Evolutionary conservation across 2,888 invertebrate species (phyloP).

Genomic region (Caenorhabditis imperialis): DNA sequence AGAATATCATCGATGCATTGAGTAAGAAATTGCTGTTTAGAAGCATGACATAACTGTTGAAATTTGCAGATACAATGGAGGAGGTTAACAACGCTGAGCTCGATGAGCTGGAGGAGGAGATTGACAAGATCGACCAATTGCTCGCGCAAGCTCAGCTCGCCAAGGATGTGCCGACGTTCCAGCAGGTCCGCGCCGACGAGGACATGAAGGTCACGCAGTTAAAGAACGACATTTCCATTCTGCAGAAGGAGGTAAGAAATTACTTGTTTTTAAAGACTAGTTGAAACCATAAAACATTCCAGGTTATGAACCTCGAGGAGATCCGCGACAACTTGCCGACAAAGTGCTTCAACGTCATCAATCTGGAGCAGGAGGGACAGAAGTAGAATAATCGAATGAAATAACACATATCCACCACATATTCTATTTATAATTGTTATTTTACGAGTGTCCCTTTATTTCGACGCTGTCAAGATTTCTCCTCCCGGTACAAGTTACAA

Average conservation of each 20-base stretch:
- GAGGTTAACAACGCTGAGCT: slow-evolving; percentile 78
- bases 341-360: slow-evolving; percentile 84
- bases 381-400: slow-evolving; percentile 47
- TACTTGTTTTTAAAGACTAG: too few species aligned
- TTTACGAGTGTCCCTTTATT: slow-evolving; percentile 16
- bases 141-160: slow-evolving; percentile 60
- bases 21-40: slow-evolving; percentile 48
- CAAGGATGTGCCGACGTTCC: slow-evolving; percentile 60
- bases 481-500: slow-evolving; percentile 13
- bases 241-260: slow-evolving; percentile 56
- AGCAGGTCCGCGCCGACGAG: slow-evolving; percentile 54
- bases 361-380: slow-evolving; percentile 74
- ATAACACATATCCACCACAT: background rate
- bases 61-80: slow-evolving; percentile 77
- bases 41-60: too few species aligned
- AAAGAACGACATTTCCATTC: slow-evolving; percentile 55
- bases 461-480: slow-evolving; percentile 22
- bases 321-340: slow-evolving; percentile 88
- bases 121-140: slow-evolving; percentile 69
- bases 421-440: slow-evolving; percentile 14
- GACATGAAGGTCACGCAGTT: slow-evolving; percentile 48
- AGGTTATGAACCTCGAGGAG: slow-evolving; percentile 88
- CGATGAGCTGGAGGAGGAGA: slow-evolving; percentile 78
- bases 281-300: too few species aligned
- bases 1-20: slow-evolving; percentile 64